Evolutionary conservation across 2,113 vertebrate species (phyloP), one percentile per base, ranked within the genome.

Genomic region (Tenrec ecaudatus): DNA sequence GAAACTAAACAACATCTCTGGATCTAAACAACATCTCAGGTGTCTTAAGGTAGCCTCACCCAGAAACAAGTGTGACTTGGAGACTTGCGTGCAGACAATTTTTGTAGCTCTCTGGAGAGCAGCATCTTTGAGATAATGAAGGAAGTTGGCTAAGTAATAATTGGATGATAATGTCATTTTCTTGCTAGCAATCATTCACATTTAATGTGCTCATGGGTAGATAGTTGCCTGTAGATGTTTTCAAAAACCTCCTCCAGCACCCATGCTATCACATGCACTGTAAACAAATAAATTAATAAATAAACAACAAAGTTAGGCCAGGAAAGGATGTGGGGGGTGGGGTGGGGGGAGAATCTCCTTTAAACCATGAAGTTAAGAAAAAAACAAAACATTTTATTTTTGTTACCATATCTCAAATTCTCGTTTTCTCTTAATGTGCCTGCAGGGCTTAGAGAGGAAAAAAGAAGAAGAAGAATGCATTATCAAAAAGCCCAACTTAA

Each of bases 401-500:
- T 90, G 29, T 79, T 83, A 88, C 82, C 96, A 81, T 88, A 92
- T 75, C 73, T 92, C 25, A 94, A 94, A 95, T 91, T 92, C 25
- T 57, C 76, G 27, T 60, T 95, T 95, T 76, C 71, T 93, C 85
- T 95, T 90, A 95, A 92, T 82, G 76, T 87, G 96, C 97, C 83
- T 88, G 86, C 86, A 95, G 76, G 62, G 85, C 82, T 58, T 5
- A 14, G 58, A 95, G 64, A 10, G 64, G 64, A 10, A 27, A 27
- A 66, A 78, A 82, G 95, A 82, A 93, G 9, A 53, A 94, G 92
- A 75, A 92, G 43, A 95, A 95, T 94, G 53, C 33, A 85, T 90
- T 96, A 95, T 93, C 93, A 92, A 93, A 96, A 82, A 95, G 33
- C 80, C 60, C 38, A 96, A 84, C 91, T 95, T 92, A 82, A 94